Conservation (phyloP, 2,113 vertebrate genomes). For the Festucalex cinctus region DNA sequence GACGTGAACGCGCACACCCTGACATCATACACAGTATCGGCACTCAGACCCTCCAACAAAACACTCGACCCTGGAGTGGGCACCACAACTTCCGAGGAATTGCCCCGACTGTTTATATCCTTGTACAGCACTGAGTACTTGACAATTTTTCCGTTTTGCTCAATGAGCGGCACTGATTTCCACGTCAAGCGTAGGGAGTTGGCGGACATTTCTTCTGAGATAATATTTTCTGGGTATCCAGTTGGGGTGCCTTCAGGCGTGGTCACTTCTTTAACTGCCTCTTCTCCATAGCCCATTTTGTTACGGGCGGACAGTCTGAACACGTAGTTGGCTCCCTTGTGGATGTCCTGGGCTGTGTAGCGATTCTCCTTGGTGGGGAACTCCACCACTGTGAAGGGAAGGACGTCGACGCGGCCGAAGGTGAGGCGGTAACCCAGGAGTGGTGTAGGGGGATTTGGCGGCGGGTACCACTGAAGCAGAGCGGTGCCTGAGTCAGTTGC, state of each 20-base stretch:
- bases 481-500: constrained; percentile 83
- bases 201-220: constrained; percentile 77
- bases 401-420: constrained; percentile 83
- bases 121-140: constrained; percentile 88
- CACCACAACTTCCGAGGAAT: constrained; percentile 82
- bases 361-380: constrained; percentile 85
- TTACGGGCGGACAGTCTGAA: constrained; percentile 90
- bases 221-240: constrained; percentile 85
- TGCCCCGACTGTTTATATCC: constrained; percentile 87
- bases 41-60: constrained; percentile 86
- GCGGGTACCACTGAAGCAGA: constrained; percentile 88
- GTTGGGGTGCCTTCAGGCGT: constrained; percentile 83
- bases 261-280: constrained; percentile 84
- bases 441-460: constrained; percentile 83
- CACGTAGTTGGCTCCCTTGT: constrained; percentile 85
- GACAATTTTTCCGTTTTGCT: constrained; percentile 84
- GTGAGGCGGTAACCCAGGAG: constrained; percentile 89
- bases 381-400: constrained; percentile 80
- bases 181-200: constrained; percentile 79
- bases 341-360: constrained; percentile 86
- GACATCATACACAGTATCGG: constrained; percentile 94
- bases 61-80: constrained; percentile 76
- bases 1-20: constrained; percentile 92
- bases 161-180: constrained; percentile 84
- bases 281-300: constrained; percentile 92